phyloP scores from a whole-genome alignment of 2,888 invertebrate species.

The Rhagophthalmus giganteus region DNA sequence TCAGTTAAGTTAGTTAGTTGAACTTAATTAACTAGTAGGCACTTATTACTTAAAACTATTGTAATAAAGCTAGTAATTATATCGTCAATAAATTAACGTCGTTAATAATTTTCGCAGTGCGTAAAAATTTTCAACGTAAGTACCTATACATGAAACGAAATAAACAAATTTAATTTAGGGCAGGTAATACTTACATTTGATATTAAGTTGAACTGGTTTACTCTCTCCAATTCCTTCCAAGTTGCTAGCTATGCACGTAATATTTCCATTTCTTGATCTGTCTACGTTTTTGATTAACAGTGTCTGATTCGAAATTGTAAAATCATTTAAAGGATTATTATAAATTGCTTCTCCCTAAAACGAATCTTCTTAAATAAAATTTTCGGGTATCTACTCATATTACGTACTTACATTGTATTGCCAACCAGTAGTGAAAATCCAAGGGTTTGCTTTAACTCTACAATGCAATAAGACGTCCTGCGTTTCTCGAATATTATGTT shows the following conservation, averaged over 20 bases:
- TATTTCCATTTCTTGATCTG: conserved; percentile 14
- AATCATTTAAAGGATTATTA: conserved; percentile 8
- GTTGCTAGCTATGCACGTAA: conserved; percentile 15
- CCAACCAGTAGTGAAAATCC: conserved; percentile 12
- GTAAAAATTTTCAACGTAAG: too few species aligned
- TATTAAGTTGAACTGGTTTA: conserved; percentile 9
- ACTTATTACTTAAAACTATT: too few species aligned
- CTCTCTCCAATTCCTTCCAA: conserved; percentile 18
- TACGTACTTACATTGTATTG: conserved; percentile 14
- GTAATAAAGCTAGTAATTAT: too few species aligned
- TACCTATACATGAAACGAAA: too few species aligned
- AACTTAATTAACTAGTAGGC: too few species aligned
- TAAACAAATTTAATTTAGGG: too few species aligned
- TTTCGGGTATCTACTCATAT: not conserved
- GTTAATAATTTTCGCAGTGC: too few species aligned
- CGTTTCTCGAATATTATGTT: conserved; percentile 13
- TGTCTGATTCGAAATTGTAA: conserved; percentile 15
- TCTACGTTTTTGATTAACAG: conserved; percentile 15
- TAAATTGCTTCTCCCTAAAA: conserved; percentile 3
- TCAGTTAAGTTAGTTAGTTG: too few species aligned
- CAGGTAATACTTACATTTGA: conserved; percentile 18
- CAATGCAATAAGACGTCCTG: conserved; percentile 14
- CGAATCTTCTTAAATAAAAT: too few species aligned
- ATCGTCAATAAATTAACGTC: too few species aligned
- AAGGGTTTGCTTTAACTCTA: conserved; percentile 17